Base-by-base conservation (phyloP, 2,113 vertebrate species). In the Lampris incognitus region DNA sequence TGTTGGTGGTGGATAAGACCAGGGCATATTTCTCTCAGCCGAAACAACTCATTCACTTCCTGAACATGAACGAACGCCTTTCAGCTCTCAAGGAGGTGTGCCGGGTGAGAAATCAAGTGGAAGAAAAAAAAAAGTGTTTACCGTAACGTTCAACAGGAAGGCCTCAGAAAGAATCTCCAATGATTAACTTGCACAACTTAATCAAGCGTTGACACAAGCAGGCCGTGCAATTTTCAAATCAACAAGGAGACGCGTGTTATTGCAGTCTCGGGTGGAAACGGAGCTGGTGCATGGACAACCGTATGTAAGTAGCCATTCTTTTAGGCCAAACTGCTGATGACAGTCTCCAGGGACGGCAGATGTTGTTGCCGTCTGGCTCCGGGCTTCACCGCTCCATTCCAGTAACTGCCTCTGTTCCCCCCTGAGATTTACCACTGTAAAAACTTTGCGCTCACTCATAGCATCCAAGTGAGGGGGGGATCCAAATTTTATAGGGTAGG, bases 261-360 rank as follows among this genome's bases (percentile, higher is more conserved):
- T 79, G 82, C 66, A 72, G n/a, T 74, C 60, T 76, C 70, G 44
- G 66, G 63, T 37, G 55, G 52, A 74, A 71, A 79, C 5, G 42
- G 41, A 84, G 65, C 55, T 2, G 55, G 69, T 71, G 38, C 59
- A 50, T 50, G 72, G 69, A 80, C 63, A 79, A 85, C 85, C 87
- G 71, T 81, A 86, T 69, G 78, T 60, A 88, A 85, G 82, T 84
- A 81, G 83, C 61, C 73, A 70, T 87, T 87, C 80, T 85, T 88
- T 86, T 77, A 74, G 81, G 8, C 71, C 85, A 87, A 88, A 91
- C 74, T 90, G 88, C 87, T 86, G 89, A 85, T 88, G 85, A 87
- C 90, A 84, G 83, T 88, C 89, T 89, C 85, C 79, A 87, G 86
- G 86, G 91, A 90, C 73, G 87, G 85, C 88, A 92, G 89, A 92